phyloP scores from a whole-genome alignment of 2,888 invertebrate species.

The Hofmannophila pseudospretella region DNA sequence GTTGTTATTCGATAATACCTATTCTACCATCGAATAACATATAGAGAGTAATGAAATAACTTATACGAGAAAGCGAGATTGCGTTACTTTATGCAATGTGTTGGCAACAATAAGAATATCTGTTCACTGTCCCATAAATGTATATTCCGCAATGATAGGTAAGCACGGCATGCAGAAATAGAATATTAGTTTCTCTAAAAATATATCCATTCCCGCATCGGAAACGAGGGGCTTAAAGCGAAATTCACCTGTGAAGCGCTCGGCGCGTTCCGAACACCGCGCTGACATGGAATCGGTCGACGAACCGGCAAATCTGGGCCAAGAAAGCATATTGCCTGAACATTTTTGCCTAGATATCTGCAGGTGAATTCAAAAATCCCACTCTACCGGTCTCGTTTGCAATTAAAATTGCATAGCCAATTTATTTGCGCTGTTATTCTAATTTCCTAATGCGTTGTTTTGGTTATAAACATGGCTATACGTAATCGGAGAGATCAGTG shows the following conservation, averaged over 20 bases:
- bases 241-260: conserved; percentile 58
- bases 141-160: conserved; percentile 1
- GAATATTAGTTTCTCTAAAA: conserved; percentile 54
- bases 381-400: neutral
- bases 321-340: conserved; percentile 52
- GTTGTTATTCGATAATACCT: too few relatives aligned
- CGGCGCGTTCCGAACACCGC: conserved; percentile 34
- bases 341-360: conserved; percentile 39
- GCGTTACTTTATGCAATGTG: too few relatives aligned
- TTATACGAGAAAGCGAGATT: too few relatives aligned
- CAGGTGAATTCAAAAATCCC: conserved; percentile 17
- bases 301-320: conserved; percentile 70
- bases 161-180: conserved; percentile 30
- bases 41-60: too few relatives aligned
- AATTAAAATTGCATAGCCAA: conserved; percentile 2
- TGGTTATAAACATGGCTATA: neutral
- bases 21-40: too few relatives aligned
- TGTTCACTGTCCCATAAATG: too few relatives aligned
- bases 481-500: conserved; percentile 31
- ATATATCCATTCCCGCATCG: conserved; percentile 47
- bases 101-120: too few relatives aligned
- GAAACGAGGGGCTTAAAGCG: conserved; percentile 46
- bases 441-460: neutral
- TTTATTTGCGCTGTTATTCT: neutral
- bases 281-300: conserved; percentile 60